Base-by-base conservation (phyloP, 2,888 invertebrate species). In the Mechanitis messenoides region DNA sequence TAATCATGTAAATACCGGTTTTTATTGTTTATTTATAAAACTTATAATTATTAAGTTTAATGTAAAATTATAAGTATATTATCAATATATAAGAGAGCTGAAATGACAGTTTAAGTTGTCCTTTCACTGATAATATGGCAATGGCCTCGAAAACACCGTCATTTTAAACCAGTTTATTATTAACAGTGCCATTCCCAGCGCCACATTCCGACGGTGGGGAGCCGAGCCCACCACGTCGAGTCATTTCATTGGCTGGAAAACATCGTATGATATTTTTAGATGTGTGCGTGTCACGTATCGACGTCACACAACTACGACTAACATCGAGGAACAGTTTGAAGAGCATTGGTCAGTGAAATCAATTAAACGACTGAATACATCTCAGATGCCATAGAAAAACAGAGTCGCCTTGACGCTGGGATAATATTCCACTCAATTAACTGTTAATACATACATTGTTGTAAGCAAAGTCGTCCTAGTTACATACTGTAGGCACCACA, bases 91-190 rank as follows among this genome's bases (percentile, higher is more conserved):
- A 7, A 3, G 35, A 35, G 35, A 35, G 35, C 9, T 42, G 60
- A 45, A 55, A 33, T 42, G 12, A 4, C 38, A 33, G 50, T 56
- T 45, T 56, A 50, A 53, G 31, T 45, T 62, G 58, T 65, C 64
- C 63, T 68, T 71, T 69, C 62, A 68, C 67, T 73, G 45, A 45
- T 54, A 74, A 78, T 75, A 80, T 78, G 79, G 74, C 79, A 84
- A 77, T 82, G 83, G 80, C 85, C 83, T 82, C 80, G 75, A 76
- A 76, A 77, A 77, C 72, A 73, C 62, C 75, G 73, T 73, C 72
- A 78, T 78, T 76, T 79, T 78, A 77, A 82, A 84, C 86, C 83
- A 81, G 87, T 87, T 87, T 88, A 89, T 87, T 89, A 88, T 86
- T 87, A 88, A 80, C 86, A 81, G 81, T 81, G 84, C 83, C 81